Base-by-base conservation (phyloP, 2,888 invertebrate species). In the Aphidoletes aphidimyza region DNA sequence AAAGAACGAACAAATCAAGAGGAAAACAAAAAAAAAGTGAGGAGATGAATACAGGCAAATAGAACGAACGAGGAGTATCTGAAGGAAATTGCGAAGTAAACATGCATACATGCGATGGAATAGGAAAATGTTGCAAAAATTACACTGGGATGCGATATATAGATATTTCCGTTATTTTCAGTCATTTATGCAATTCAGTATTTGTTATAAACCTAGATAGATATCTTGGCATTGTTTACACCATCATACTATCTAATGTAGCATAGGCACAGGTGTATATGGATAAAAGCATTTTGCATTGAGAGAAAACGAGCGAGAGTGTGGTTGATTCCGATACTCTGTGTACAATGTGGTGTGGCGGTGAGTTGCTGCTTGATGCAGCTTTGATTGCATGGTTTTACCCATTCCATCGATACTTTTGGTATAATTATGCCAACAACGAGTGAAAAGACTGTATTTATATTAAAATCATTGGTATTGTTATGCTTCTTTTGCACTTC, bases 401-500 rank as follows among this genome's bases (percentile, higher is more conserved):
- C 69, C 54, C 69, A 69, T 69, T 69, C 34, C 69, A 69, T 26
- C 14, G 26, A 30, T 54, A 69, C 30, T 69, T 34, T 69, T 69
- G 42, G 30, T 69, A 69, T 69, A 69, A 69, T 69, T 69, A 69
- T 69, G 69, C 69, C 69, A 69, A 54, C 54, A 54, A 54, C n/a
- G 54, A 54, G 69, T 69, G 69, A 69, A 69, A 69, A 69, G 69
- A 69, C 69, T 69, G 30, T 69, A 69, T 69, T 69, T 69, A 69
- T 69, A 69, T 69, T 69, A 69, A 69, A 69, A 69, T 69, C 69
- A 69, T 69, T 69, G 69, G 69, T 69, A 30, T 69, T 69, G 69
- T 69, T 69, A 30, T 34, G 69, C 69, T 69, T 69, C 30, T 69
- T 69, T 42, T 42, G 42, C 42, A n/a, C n/a, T n/a, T n/a, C n/a